These are phyloP conservation scores for Carassius auratus DNA, from an alignment of 2,113 vertebrate species.

Conservation along the genomic window DNA sequence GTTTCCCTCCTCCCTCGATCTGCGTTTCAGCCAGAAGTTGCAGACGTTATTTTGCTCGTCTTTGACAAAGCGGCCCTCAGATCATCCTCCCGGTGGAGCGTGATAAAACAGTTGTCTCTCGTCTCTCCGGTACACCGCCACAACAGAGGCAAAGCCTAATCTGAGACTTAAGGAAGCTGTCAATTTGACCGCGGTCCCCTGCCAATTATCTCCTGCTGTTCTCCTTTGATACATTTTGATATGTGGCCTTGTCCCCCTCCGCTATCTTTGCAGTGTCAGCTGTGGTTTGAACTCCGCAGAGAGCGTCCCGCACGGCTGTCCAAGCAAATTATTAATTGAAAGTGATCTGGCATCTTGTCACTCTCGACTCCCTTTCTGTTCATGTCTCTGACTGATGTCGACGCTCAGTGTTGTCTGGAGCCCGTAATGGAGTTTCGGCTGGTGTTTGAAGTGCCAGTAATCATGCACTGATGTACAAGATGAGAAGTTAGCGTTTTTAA, in stretches of 20 bases:
- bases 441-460: constrained; percentile 1
- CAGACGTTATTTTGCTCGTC: neutral
- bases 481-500: constrained; percentile 3
- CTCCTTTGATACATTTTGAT: constrained; percentile 48
- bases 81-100: constrained; percentile 34
- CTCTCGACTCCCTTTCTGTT: constrained; percentile 28
- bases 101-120: constrained; percentile 48
- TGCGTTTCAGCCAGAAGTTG: neutral
- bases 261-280: constrained; percentile 42
- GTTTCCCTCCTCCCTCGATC: neutral
- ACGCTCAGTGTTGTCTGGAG: neutral
- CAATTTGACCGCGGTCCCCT: constrained; percentile 46
- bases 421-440: neutral
- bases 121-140: constrained; percentile 42
- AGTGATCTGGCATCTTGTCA: constrained; percentile 26
- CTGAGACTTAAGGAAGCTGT: constrained; percentile 50
- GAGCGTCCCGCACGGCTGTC: constrained; percentile 2
- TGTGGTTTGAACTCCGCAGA: constrained; percentile 44
- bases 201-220: constrained; percentile 49
- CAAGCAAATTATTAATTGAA: constrained; percentile 52
- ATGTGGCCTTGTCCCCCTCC: constrained; percentile 16
- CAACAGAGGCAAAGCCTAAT: constrained; percentile 41
- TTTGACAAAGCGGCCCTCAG: constrained; percentile 46
- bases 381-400: constrained; percentile 6
- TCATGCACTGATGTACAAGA: constrained; percentile 12